These are phyloP conservation scores for Euproctis similis DNA, from an alignment of 2,888 invertebrate genomes.

Conservation along the genomic window DNA sequence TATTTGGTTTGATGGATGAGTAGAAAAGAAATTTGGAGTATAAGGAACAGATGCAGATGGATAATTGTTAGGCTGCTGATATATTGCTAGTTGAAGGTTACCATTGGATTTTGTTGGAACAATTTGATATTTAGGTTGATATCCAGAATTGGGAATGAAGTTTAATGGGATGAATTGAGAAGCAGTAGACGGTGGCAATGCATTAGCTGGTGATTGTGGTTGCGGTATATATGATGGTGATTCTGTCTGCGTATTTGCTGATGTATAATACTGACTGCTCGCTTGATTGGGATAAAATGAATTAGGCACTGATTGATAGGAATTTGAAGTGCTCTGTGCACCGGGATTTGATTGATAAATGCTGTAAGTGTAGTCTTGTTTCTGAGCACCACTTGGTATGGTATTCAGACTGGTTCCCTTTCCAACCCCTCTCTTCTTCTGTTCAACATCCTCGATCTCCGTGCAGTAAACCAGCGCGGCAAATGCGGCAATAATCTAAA, in stretches of 20 bases:
- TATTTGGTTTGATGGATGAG: slow-evolving; percentile 31
- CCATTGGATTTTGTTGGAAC: slow-evolving; percentile 50
- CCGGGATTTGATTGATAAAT: slow-evolving; percentile 50
- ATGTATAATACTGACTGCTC: slow-evolving; percentile 47
- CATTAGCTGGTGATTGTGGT: slow-evolving; percentile 41
- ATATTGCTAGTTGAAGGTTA: slow-evolving; percentile 50
- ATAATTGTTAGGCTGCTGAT: slow-evolving; percentile 45
- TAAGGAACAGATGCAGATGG: slow-evolving; percentile 39
- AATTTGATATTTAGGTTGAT: slow-evolving; percentile 62
- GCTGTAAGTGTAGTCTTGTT: slow-evolving; percentile 62
- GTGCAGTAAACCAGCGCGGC: slow-evolving; percentile 45
- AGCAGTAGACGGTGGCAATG: slow-evolving; percentile 38
- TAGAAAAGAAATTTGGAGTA: slow-evolving; percentile 41
- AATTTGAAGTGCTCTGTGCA: slow-evolving; percentile 30
- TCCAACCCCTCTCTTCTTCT: slow-evolving; percentile 61
- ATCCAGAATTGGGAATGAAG: slow-evolving; percentile 57
- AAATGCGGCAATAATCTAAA: slow-evolving; percentile 55
- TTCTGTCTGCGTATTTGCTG: slow-evolving; percentile 34
- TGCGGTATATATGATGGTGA: slow-evolving; percentile 27
- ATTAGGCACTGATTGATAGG: slow-evolving; percentile 47
- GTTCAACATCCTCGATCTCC: slow-evolving; percentile 58
- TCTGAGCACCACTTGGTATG: slow-evolving; percentile 60
- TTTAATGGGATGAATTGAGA: slow-evolving; percentile 57
- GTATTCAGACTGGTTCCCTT: slow-evolving; percentile 54
- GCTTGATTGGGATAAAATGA: slow-evolving; percentile 61